Evolutionary conservation across 2,888 invertebrate species (phyloP), one percentile per base, ranked within the genome.

Genomic region (Brachypalpus laphriformis): DNA sequence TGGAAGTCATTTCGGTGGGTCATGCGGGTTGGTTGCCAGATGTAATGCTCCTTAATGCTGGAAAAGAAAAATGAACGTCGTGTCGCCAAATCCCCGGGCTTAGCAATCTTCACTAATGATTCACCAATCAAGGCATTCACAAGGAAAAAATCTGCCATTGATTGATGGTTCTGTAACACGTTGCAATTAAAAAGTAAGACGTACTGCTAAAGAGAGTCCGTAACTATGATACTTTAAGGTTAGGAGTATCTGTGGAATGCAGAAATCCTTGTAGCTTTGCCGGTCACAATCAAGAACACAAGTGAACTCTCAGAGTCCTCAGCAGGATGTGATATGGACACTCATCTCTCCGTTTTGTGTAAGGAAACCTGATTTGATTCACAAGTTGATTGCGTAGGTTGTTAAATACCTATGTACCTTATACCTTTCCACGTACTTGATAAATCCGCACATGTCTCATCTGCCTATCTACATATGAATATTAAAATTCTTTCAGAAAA

Each of bases 381-480:
- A 20, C 68, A 76, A 59, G 66, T 59, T 57, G 76, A 78, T 78
- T 78, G 78, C 78, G 57, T 78, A 56, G 65, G 78, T 63, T 54
- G 78, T 71, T 71, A 57, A 57, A 61, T 54, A 63, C 37, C 61
- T 40, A 14, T 28, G 20, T 22, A 28, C 56, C 47, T n/a, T 49
- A 14, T 51, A 45, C 61, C 76, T 16, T 28, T 70, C 28, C 71
- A 71, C 63, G 63, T 78, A 47, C 28, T 57, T 61, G 78, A 40
- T 65, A 78, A 78, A 78, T 78, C 78, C 54, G 54, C 56, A 78
- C 77, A 63, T 70, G 77, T 78, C 78, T 63, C 71, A 65, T 78
- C 71, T 65, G 78, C 78, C 78, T 65, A 71, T 78, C 57, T 71
- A 40, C 71, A 71, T 71, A 71, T 78, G 78, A 78, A 78, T 78